Conservation (phyloP, 2,888 invertebrate genomes). For the Sarcophaga rosellei region DNA sequence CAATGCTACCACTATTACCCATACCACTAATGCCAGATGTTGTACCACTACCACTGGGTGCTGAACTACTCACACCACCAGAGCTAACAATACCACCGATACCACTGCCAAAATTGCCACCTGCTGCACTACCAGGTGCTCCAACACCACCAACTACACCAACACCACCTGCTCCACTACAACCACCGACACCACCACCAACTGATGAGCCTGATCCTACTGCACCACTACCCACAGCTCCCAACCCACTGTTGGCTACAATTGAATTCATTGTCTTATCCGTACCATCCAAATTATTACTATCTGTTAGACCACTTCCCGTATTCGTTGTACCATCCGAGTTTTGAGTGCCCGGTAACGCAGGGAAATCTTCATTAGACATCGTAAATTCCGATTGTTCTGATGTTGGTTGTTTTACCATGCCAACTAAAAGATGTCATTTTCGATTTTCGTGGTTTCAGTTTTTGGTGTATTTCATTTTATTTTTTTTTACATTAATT, state of each 20-base stretch:
- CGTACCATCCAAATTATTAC: conserved; percentile 80
- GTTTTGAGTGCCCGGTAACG: conserved; percentile 95
- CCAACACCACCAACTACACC: conserved; percentile 69
- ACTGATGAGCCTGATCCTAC: conserved; percentile 72
- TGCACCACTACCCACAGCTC: conserved; percentile 72
- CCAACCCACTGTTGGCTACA: conserved; percentile 77
- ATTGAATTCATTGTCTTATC: conserved; percentile 81
- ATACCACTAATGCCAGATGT: conserved; percentile 64
- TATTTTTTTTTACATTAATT: not conserved
- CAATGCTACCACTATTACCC: conserved; percentile 69
- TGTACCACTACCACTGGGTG: conserved; percentile 66
- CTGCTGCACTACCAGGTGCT: conserved; percentile 74
- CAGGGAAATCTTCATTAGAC: conserved; percentile 99
- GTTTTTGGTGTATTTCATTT: conserved; percentile 11
- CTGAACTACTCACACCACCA: conserved; percentile 63
- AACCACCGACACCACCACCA: conserved; percentile 72
- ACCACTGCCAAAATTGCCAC: conserved; percentile 71
- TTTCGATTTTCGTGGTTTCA: conserved; percentile 7
- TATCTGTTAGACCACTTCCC: conserved; percentile 75
- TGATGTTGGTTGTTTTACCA: conserved; percentile 96
- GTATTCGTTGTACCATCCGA: conserved; percentile 83
- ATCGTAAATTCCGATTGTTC: conserved; percentile 97
- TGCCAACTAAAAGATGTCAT: conserved; percentile 86
- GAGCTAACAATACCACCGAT: conserved; percentile 68
- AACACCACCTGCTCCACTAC: conserved; percentile 55